These are phyloP conservation scores for Anastrepha obliqua DNA, from an alignment of 1,140 invertebrate genomes.

Conservation along the genomic window DNA sequence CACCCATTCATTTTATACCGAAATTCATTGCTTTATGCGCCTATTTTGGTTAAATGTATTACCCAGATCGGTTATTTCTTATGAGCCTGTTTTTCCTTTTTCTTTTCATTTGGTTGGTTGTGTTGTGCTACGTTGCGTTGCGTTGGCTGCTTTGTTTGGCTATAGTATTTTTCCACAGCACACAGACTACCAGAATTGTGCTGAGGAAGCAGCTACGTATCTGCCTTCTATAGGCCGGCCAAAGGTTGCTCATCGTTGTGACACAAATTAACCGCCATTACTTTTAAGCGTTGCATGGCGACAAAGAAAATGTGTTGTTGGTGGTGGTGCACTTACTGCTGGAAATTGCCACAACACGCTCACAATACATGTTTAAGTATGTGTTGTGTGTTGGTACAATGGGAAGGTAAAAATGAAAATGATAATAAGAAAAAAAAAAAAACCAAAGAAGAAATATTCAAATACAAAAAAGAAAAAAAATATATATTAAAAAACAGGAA, in stretches of 20 bases:
- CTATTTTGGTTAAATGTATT: conserved; percentile 40
- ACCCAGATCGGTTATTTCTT: conserved; percentile 12
- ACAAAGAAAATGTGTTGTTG: conserved; percentile 6
- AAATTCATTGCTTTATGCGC: conserved; percentile 50
- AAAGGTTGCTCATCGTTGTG: conserved; percentile 30
- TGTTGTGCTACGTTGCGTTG: neutral
- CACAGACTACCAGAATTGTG: neutral
- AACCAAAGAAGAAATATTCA: neutral
- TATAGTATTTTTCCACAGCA: neutral
- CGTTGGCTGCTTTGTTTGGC: neutral
- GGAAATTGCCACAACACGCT: conserved; percentile 4
- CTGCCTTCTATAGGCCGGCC: neutral
- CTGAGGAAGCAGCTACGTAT: neutral
- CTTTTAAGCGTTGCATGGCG: conserved; percentile 23
- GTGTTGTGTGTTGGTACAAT: neutral
- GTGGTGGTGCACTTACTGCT: neutral
- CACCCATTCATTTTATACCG: neutral
- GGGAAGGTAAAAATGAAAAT: neutral
- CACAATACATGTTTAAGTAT: neutral
- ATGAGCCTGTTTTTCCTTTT: neutral
- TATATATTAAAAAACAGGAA: neutral
- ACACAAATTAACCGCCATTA: conserved; percentile 40
- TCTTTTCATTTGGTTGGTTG: neutral
- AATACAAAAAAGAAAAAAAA: conserved; percentile 37
- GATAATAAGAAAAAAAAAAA: conserved; percentile 48